Evolutionary conservation across 2,113 vertebrate genomes (phyloP), one percentile per base, ranked within the genome.

Genomic region (Callipepla squamata): DNA sequence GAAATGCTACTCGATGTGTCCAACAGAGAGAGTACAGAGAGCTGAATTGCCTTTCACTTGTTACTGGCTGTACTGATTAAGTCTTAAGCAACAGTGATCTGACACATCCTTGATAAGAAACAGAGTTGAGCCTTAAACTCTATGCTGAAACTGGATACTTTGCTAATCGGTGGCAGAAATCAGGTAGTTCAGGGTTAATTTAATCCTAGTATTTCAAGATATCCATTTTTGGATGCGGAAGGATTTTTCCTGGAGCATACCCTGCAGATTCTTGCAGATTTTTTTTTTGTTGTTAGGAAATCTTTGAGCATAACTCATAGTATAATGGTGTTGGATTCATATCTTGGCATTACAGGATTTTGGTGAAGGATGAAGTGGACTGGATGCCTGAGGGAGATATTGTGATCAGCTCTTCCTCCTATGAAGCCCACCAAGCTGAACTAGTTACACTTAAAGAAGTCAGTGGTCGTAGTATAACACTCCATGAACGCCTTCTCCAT

Each of bases 361-460:
- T 97, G 85, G 63, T 98, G 38, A 74, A 96, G 17, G 94, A 97
- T 2, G 11, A 87, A 32, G 95, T 98, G 18, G 97, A 98, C 9
- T 98, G 98, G 98, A 86, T 75, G 58, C 72, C 73, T 32, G 89
- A 63, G 16, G 97, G 96, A 53, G 85, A 82, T 68, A 87, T 97
- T 30, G 85, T 98, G 50, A 94, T 98, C 55, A 96, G 95, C 16
- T 97, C 98, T 26, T 98, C 98, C 47, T 98, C 98, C 40, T 98
- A 98, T 4, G 97, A 98, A 75, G 94, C 98, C 53, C 97, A 98
- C 1, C 97, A 98, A 79, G 97, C 97, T 88, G 97, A 98, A 73
- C 48, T 94, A 69, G 92, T 96, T 63, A 95, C 94, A 8, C 76
- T 98, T 62, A 97, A 93, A 93, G 97, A 97, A 85, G 85, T 97